Base-by-base conservation (phyloP, 1,140 invertebrate genomes). In the Stenopsyche tienmushanensis region DNA sequence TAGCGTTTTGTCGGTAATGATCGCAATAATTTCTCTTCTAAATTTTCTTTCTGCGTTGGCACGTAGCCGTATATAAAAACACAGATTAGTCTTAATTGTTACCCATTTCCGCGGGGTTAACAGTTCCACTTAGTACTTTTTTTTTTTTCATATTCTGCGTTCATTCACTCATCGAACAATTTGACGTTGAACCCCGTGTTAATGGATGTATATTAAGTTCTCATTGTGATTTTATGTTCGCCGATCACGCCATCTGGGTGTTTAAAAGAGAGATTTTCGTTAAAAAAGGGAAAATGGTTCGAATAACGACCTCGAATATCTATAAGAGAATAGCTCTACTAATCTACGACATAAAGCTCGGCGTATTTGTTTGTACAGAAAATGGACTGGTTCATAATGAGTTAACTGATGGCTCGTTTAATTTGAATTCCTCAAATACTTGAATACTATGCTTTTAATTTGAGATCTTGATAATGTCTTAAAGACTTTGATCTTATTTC, bases 151-250 rank as follows among this genome's bases (percentile, higher is more conserved):
- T n/a, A n/a, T n/a, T n/a, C 47, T 21, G 23, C 23, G 52, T 54
- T 54, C 52, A 24, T 54, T 54, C 52, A 24, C 39, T 58, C 55
- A 58, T 60, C 57, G 57, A 60, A 60, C 57, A 29, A 60, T 60
- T 54, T 47, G 50, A 64, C 62, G 47, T 52, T 20, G 24, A 20
- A 47, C 39, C 39, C 34, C 45, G 54, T 58, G 64, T 58, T 65
- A 65, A 65, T 65, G 64, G 54, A 52, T 49, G 34, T 49, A 53
- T 65, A 65, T 65, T 65, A 65, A 65, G 64, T 65, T 65, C 64
- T 65, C 64, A 65, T 65, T 65, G 64, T 65, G 64, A 50, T 65
- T 59, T 65, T 65, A 65, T 60, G 55, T 41, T 15, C 7, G 24
- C 13, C 44, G 55, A 65, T 65, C 64, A 65, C 64, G 64, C 64